Conservation (phyloP, 2,113 vertebrate genomes). For the Pangasianodon gigas region DNA sequence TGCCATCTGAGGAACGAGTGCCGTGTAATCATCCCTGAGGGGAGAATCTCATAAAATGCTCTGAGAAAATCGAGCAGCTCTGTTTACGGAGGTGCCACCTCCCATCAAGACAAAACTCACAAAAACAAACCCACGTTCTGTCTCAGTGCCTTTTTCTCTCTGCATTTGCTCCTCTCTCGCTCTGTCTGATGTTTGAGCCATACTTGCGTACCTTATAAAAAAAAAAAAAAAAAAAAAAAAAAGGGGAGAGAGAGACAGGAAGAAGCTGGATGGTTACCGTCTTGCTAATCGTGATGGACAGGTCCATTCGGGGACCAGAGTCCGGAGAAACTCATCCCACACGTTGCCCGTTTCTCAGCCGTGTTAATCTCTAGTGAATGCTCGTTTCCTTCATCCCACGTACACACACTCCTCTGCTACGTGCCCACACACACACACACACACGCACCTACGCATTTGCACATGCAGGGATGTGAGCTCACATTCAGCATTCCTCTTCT, state of each 20-base stretch:
- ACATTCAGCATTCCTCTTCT: constrained; percentile 1
- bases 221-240: not conserved
- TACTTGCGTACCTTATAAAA: not conserved
- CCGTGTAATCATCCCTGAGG: not conserved
- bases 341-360: constrained; percentile 44
- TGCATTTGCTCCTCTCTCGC: not conserved
- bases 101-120: not conserved
- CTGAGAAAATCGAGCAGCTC: constrained; percentile 4
- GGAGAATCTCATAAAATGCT: not conserved
- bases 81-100: not conserved
- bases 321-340: constrained; percentile 55
- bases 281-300: constrained; percentile 59
- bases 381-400: constrained; percentile 34
- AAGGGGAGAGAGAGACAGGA: constrained; percentile 9
- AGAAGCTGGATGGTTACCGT: not conserved
- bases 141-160: not conserved
- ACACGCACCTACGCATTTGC: not conserved
- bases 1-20: not conserved
- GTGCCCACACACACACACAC: constrained; percentile 30
- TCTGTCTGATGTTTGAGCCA: not conserved
- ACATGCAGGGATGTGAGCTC: not conserved
- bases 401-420: constrained; percentile 8
- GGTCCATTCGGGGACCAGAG: constrained; percentile 59
- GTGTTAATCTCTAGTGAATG: constrained; percentile 56
- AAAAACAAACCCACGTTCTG: constrained; percentile 6